Evolutionary conservation across 2,888 invertebrate species (phyloP).

Genomic region (Diaprepes abbreviatus): DNA sequence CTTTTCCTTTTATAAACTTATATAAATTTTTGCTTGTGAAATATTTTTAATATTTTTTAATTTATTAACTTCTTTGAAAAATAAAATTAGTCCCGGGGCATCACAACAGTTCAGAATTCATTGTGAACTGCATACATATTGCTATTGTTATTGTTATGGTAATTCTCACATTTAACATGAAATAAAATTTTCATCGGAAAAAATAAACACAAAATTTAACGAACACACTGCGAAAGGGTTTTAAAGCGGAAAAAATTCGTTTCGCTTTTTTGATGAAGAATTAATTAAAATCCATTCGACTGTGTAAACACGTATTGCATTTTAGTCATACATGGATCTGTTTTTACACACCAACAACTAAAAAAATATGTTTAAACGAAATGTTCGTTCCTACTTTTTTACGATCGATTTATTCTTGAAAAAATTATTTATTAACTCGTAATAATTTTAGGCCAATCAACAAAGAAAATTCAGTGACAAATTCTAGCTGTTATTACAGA

Average conservation of each 20-base stretch:
- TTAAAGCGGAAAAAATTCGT: conserved; percentile 1
- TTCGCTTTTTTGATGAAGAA: conserved; percentile 12
- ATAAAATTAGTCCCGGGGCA: too few relatives aligned
- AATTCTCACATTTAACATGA: conserved; percentile 3
- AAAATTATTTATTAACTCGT: too few relatives aligned
- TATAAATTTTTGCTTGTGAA: too few relatives aligned
- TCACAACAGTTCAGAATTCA: too few relatives aligned
- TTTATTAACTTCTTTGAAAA: too few relatives aligned
- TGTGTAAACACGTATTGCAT: conserved; percentile 9
- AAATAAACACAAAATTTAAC: conserved; percentile 3
- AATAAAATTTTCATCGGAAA: conserved; percentile 19
- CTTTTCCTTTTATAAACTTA: too few relatives aligned
- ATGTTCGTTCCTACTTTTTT: neutral
- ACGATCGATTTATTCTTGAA: too few relatives aligned
- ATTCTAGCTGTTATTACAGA: too few relatives aligned
- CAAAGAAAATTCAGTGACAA: too few relatives aligned
- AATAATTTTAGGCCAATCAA: too few relatives aligned
- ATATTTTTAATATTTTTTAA: too few relatives aligned
- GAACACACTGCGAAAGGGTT: neutral
- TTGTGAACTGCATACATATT: too few relatives aligned
- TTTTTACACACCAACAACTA: conserved; percentile 6
- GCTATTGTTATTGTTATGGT: neutral
- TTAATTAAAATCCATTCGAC: conserved; percentile 10
- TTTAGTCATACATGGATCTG: conserved; percentile 5
- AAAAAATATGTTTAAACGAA: neutral